Conservation (phyloP, 1,140 invertebrate genomes). For the Cydia strobilella region DNA sequence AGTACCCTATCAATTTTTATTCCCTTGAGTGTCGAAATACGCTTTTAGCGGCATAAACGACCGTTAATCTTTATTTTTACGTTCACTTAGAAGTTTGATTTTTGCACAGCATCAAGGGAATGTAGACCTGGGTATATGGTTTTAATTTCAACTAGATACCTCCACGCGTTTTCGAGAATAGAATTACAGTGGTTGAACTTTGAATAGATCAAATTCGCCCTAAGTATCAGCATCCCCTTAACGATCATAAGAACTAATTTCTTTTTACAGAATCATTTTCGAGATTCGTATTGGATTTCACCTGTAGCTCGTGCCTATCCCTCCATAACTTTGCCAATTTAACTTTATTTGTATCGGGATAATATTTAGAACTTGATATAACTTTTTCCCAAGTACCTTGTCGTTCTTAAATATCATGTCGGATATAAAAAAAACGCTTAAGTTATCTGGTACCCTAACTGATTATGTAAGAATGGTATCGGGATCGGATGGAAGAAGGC, state of each 20-base stretch:
- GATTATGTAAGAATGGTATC: conserved; percentile 69
- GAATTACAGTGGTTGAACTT: not conserved
- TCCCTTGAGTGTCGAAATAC: too few species aligned
- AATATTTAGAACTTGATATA: conserved; percentile 69
- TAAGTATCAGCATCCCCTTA: conserved; percentile 24
- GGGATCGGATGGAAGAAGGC: conserved; percentile 40
- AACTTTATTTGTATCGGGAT: conserved; percentile 74
- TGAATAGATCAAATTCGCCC: conserved; percentile 13
- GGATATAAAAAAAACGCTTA: conserved; percentile 64
- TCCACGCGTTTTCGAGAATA: too few species aligned
- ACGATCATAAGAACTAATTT: conserved; percentile 52
- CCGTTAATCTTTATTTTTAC: too few species aligned
- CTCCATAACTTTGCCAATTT: conserved; percentile 75
- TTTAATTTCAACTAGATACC: too few species aligned
- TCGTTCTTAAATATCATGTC: conserved; percentile 62
- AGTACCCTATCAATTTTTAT: too few species aligned
- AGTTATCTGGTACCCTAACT: conserved; percentile 55
- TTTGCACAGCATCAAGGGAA: too few species aligned
- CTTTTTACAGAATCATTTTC: conserved; percentile 54
- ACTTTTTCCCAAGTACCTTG: conserved; percentile 60
- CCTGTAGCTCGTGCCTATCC: conserved; percentile 52
- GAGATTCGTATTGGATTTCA: conserved; percentile 64
- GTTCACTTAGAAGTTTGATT: too few species aligned
- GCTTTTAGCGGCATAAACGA: too few species aligned
- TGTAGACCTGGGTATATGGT: too few species aligned